Percentiles rank a stretch among this genome's conserved stretches.
These are phyloP conservation scores for Graphium colonna DNA, from an alignment of 2,888 invertebrate genomes.

Conservation along the genomic window DNA sequence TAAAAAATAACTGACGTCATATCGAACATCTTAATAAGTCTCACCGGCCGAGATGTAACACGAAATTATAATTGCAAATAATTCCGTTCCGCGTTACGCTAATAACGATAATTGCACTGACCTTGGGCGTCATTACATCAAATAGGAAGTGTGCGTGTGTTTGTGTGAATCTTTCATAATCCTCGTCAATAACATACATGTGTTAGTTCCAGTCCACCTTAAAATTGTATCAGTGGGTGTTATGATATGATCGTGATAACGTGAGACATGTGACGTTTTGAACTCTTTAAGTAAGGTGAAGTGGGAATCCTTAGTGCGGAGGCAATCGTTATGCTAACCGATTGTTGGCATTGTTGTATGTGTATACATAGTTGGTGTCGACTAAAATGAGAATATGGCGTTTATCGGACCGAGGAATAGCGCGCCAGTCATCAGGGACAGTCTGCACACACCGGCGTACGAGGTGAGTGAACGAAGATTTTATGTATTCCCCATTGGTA, in stretches of 20 bases:
- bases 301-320: no score
- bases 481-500: no score
- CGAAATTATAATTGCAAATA: conserved; percentile 22
- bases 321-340: no score
- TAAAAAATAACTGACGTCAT: neutral
- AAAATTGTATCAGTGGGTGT: conserved; percentile 1
- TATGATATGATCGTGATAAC: neutral
- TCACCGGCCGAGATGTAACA: conserved; percentile 2
- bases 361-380: conserved; percentile 34
- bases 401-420: conserved; percentile 82
- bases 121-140: conserved; percentile 24
- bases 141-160: conserved; percentile 25
- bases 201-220: neutral
- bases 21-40: neutral
- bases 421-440: conserved; percentile 83
- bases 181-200: neutral
- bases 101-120: conserved; percentile 24
- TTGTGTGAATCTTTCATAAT: conserved; percentile 15
- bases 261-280: neutral
- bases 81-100: conserved; percentile 20
- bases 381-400: conserved; percentile 71
- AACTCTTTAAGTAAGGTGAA: conserved; percentile 6
- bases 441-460: conserved; percentile 83
- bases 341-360: no score
- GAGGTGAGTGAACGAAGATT: conserved; percentile 72